Conservation (phyloP, 2,888 invertebrate species). For the Aphidoletes aphidimyza region DNA sequence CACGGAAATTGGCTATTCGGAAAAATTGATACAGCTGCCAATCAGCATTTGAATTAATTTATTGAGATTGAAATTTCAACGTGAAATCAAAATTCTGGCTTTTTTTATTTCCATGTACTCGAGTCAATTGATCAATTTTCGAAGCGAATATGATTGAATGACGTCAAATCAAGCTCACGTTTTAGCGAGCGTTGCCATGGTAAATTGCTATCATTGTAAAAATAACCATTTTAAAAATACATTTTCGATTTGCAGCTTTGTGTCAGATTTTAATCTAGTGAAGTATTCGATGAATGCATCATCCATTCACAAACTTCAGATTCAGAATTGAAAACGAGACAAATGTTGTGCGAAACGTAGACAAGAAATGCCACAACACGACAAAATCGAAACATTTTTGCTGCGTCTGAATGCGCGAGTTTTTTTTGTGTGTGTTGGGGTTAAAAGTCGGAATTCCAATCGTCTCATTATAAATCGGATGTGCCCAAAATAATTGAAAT, state of each 20-base stretch:
- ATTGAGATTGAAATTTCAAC: neutral
- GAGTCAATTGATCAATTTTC: neutral
- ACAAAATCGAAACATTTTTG: no score
- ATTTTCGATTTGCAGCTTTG: neutral
- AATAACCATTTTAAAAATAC: neutral
- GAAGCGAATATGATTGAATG: slow-evolving; percentile 21
- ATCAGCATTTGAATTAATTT: neutral
- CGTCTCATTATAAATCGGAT: slow-evolving; percentile 43
- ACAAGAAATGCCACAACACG: no score
- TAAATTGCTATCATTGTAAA: neutral
- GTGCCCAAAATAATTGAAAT: slow-evolving; percentile 16
- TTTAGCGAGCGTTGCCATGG: slow-evolving; percentile 11
- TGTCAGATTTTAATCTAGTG: no score
- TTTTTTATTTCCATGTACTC: no score
- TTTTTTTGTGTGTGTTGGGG: no score
- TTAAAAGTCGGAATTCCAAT: slow-evolving; percentile 19
- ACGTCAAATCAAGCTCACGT: neutral
- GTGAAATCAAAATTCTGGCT: no score
- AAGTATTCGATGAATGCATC: neutral
- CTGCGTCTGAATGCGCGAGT: no score
- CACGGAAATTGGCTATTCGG: neutral
- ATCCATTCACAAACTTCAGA: neutral
- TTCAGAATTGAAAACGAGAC: neutral
- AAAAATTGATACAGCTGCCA: neutral
- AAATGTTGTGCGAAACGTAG: neutral